A percentile compares a stretch with the other conserved stretches of the same genome.
These are phyloP conservation scores for Sarcophaga rosellei DNA, from an alignment of 2,888 invertebrate genomes.

Conservation along the genomic window DNA sequence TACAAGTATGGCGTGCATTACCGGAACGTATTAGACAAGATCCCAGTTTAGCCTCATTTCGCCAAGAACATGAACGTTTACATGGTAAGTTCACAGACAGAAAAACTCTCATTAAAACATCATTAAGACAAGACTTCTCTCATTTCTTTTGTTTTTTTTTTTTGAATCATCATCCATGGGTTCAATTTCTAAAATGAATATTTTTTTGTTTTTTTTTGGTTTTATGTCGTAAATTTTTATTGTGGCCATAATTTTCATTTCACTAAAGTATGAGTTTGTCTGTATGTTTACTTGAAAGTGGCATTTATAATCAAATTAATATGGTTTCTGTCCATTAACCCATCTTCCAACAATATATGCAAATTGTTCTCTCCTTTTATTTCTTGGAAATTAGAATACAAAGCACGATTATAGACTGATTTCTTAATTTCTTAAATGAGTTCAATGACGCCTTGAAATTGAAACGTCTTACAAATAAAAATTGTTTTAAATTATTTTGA, in stretches of 20 bases:
- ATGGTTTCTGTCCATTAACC: slow-evolving; percentile 14
- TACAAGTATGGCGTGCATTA: slow-evolving; percentile 86
- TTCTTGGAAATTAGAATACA: slow-evolving; percentile 10
- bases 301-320: slow-evolving; percentile 33
- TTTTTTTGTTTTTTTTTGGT: neutral
- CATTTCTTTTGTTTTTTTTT: too few species aligned
- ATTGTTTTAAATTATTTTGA: too few species aligned
- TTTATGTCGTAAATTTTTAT: slow-evolving; percentile 41
- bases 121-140: neutral
- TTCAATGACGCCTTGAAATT: slow-evolving; percentile 17
- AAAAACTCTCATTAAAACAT: neutral
- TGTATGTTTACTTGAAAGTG: slow-evolving; percentile 1
- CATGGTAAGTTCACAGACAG: slow-evolving; percentile 76
- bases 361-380: neutral
- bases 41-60: slow-evolving; percentile 85
- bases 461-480: neutral
- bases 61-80: slow-evolving; percentile 81
- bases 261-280: neutral
- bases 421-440: slow-evolving; percentile 11
- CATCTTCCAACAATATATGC: slow-evolving; percentile 11
- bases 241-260: neutral
- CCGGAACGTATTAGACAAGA: slow-evolving; percentile 87
- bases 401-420: neutral
- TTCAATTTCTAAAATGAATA: neutral
- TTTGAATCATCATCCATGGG: neutral